A percentile compares a stretch with the other conserved stretches of the same genome.
These are phyloP conservation scores for Xenopus borealis DNA, from an alignment of 2,113 vertebrate genomes.

Conservation along the genomic window DNA sequence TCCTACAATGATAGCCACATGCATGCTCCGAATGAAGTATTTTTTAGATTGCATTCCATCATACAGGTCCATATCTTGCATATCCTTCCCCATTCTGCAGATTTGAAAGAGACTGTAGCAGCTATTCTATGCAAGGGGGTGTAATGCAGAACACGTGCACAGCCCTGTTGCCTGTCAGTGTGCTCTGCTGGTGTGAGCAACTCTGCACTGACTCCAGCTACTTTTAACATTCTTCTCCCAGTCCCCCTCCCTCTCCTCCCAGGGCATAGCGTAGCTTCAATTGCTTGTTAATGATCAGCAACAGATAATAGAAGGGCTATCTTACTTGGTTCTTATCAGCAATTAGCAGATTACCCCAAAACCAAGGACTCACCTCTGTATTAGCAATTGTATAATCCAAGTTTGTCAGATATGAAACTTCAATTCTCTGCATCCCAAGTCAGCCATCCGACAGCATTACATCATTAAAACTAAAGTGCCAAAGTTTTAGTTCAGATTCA, in stretches of 20 bases:
- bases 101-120: slow-evolving; percentile 1
- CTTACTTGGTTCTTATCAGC: not conserved
- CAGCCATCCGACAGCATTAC: no score
- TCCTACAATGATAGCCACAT: slow-evolving; percentile 74
- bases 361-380: not conserved
- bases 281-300: slow-evolving; percentile 69
- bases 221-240: not conserved
- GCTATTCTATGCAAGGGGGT: no score
- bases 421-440: no score
- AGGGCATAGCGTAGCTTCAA: slow-evolving; percentile 59
- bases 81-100: slow-evolving; percentile 47
- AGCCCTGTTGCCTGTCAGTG: not conserved
- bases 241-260: slow-evolving; percentile 43
- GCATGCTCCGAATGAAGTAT: slow-evolving; percentile 76
- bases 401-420: no score
- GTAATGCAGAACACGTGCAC: no score
- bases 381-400: no score
- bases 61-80: slow-evolving; percentile 70
- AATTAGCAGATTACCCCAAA: not conserved
- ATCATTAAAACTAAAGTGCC: no score
- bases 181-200: not conserved
- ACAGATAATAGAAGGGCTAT: slow-evolving; percentile 27
- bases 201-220: not conserved
- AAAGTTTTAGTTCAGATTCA: no score
- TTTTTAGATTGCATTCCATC: slow-evolving; percentile 58